Conservation (phyloP, 92 coral and sea anemone genomes). For the Epizoanthus rinbou region DNA sequence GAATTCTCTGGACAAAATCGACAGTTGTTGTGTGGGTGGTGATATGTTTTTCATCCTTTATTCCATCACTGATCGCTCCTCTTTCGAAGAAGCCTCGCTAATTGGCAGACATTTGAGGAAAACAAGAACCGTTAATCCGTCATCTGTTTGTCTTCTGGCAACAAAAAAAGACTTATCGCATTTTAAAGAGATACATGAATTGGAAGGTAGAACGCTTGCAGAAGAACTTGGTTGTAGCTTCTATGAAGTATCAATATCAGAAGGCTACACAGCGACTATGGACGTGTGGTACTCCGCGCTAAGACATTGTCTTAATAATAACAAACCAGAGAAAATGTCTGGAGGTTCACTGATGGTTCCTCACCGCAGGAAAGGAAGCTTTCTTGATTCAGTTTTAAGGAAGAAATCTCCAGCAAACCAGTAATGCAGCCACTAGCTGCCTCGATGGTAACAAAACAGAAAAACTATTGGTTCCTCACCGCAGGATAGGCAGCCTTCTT, state of each 20-base stretch:
- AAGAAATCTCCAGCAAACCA: not conserved
- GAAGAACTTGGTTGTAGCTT: conserved; percentile 76
- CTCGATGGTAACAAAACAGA: conserved; percentile 55
- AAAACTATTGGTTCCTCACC: no score
- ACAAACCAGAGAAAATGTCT: conserved; percentile 25
- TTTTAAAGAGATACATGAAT: conserved; percentile 71
- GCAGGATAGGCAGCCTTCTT: conserved; percentile 34
- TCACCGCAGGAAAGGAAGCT: conserved; percentile 31
- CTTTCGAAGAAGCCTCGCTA: conserved; percentile 74
- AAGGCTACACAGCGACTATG: conserved; percentile 73
- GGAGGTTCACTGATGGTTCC: no score
- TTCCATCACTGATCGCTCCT: conserved; percentile 80
- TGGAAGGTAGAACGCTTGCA: conserved; percentile 74
- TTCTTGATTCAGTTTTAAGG: conserved; percentile 30
- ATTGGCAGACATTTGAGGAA: conserved; percentile 69
- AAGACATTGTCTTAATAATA: conserved; percentile 61
- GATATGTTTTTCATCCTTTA: conserved; percentile 84
- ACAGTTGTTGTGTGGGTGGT: conserved; percentile 62
- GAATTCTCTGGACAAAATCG: conserved; percentile 82
- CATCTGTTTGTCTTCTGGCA: conserved; percentile 69
- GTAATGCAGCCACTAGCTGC: no score
- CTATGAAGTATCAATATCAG: conserved; percentile 77
- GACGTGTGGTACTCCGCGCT: conserved; percentile 71
- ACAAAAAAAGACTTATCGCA: conserved; percentile 79
- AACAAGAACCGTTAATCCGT: conserved; percentile 66